Base-by-base conservation (phyloP, 37 sponge, comb jelly and placozoan species). In the Beroe ovata region DNA sequence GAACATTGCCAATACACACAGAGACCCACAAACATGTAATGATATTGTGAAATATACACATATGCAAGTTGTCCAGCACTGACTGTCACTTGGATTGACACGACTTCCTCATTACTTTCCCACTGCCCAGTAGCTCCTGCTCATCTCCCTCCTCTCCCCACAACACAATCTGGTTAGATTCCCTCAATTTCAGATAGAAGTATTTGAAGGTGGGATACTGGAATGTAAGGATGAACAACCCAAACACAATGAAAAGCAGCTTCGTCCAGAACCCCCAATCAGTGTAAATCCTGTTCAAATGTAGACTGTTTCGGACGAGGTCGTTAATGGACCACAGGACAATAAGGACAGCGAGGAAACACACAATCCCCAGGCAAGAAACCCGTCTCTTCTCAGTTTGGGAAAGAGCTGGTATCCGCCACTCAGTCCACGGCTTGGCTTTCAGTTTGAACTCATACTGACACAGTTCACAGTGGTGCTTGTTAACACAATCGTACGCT, bases 111-210 rank as follows among this genome's bases (percentile, higher is more conserved):
- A 14, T 66, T 4, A 66, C 36, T 66, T 66, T 66, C 8, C 69
- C 69, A 1, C 36, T 66, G 18, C 34, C 69, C 33, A 66, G 69
- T 3, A 66, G 36, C 35, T 66, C 69, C 69, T 66, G 69, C 69
- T 77, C 84, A 30, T 77, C 84, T 6, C 84, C 84, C 47, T 77
- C 84, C 54, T 77, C 84, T n/a, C 84, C 84, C 84, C 84, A 77
- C 47, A 77, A 23, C 84, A 77, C 84, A 3, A 77, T 77, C 54
- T 77, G 84, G 47, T 77, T 77, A 23, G 36, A 33, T 25, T 77
- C 84, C 54, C 84, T 1, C 84, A 77, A 36, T 54, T 77, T 77
- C 47, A 77, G 26, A 25, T 42, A 42, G 54, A 77, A 77, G 54
- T 77, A 77, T 54, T 42, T 77, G n/a, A 77, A 11, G 26, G 84